Conservation (phyloP, 2,797 vertebrate species). For the Darevskia nairensis region DNA sequence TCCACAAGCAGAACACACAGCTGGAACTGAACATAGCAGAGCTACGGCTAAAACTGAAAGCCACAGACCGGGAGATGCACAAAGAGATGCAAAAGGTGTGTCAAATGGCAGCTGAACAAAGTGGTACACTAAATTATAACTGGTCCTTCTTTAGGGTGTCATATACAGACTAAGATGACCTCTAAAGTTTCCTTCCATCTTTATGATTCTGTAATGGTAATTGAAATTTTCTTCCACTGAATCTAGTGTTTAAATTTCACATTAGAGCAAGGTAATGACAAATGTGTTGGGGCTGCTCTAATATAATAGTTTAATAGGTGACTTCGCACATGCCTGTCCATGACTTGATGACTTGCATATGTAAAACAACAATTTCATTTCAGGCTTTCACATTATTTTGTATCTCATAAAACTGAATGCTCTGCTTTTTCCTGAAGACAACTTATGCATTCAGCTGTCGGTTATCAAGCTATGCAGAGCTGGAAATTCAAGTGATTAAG, state of each 20-base stretch:
- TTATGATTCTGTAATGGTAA: background rate
- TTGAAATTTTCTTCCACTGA: background rate
- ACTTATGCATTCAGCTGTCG: background rate
- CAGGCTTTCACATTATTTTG: background rate
- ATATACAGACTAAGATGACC: background rate
- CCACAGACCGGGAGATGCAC: slow-evolving; percentile 81
- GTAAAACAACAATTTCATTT: background rate
- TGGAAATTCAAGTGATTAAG: background rate
- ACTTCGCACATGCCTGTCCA: background rate
- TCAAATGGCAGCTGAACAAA: background rate
- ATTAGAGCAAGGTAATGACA: background rate
- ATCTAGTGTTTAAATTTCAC: background rate
- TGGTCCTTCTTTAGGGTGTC: background rate
- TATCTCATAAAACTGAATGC: background rate
- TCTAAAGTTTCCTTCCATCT: background rate
- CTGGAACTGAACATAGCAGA: slow-evolving; percentile 85
- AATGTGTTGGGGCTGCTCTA: background rate
- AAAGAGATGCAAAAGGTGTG: slow-evolving; percentile 86
- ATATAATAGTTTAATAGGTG: background rate
- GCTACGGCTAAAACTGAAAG: slow-evolving; percentile 85
- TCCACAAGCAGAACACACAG: slow-evolving; percentile 83
- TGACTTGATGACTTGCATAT: background rate
- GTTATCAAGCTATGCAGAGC: background rate
- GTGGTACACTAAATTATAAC: background rate
- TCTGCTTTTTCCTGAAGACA: background rate